Base-by-base conservation (phyloP, 2,888 invertebrate genomes). In the Andrena fulva region DNA sequence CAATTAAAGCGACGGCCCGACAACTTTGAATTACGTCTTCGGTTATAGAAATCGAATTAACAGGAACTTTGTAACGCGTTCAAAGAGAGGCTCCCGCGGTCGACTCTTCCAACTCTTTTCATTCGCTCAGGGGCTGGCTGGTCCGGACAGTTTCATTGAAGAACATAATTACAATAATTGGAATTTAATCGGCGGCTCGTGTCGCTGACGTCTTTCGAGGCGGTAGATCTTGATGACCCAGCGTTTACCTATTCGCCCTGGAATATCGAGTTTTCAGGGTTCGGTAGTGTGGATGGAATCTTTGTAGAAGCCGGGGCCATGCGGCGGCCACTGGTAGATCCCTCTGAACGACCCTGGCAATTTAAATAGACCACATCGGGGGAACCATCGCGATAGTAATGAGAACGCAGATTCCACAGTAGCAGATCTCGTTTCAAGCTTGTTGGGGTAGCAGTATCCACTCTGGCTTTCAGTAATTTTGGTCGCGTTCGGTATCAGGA, bases 111-210 rank as follows among this genome's bases (percentile, higher is more conserved):
- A 62, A 50, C 33, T 69, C 12, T 54, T 63, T 42, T 20, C 42
- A 24, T 70, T 52, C 35, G 63, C 52, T 76, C 42, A 31, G 48
- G 24, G 48, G 3, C 16, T 2, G 31, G 27, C 29, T 33, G 35
- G 24, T 16, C 10, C 35, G 54, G 4, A 16, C 29, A 42, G 68
- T 60, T 35, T 62, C 31, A 42, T 16, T n/a, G 3, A 24, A 20
- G 16, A 42, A 42, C 16, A 27, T 63, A 70, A 76, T 76, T 63
- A 70, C 54, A 54, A 54, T 48, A 70, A 76, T 63, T 76, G 42
- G 54, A 76, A 69, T 68, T 68, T 75, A 60, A 75, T 75, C 60
- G 60, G 12, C 7, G 12, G n/a, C 7, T 10, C 50, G 52, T 42
- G 42, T 64, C 24, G 33, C 33, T 10, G 63, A 10, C 10, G 8